phyloP scores from a whole-genome alignment of 2,888 invertebrate species.

The Nephrotoma guestfalica region DNA sequence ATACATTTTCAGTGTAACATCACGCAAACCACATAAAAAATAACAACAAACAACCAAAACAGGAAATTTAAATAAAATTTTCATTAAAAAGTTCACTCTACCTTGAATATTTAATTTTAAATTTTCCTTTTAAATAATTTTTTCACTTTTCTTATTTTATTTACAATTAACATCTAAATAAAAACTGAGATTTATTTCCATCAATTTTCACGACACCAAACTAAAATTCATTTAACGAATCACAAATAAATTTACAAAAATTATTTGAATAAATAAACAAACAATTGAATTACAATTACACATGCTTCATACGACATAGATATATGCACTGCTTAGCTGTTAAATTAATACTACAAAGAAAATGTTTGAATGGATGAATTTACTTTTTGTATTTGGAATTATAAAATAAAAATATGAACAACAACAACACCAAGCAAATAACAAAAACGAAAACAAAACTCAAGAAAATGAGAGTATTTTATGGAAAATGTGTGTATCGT shows the following conservation, averaged over 20 bases:
- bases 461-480: background rate
- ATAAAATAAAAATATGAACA: background rate
- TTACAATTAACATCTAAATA: background rate
- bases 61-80: background rate
- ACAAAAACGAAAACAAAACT: background rate
- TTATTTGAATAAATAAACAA: background rate
- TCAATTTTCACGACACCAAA: background rate
- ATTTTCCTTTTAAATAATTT: background rate
- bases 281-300: background rate
- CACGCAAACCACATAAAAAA: background rate
- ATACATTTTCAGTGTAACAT: background rate
- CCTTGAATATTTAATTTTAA: background rate
- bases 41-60: background rate
- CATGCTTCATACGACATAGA: background rate
- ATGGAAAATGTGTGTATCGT: background rate
- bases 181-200: background rate
- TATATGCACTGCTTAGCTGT: background rate
- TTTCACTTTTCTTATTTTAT: background rate
- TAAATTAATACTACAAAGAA: background rate
- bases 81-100: background rate
- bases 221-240: background rate
- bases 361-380: background rate
- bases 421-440: background rate
- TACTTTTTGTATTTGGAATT: background rate
- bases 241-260: background rate